Conservation (phyloP, 2,888 invertebrate species). For the Abscondita cerata region DNA sequence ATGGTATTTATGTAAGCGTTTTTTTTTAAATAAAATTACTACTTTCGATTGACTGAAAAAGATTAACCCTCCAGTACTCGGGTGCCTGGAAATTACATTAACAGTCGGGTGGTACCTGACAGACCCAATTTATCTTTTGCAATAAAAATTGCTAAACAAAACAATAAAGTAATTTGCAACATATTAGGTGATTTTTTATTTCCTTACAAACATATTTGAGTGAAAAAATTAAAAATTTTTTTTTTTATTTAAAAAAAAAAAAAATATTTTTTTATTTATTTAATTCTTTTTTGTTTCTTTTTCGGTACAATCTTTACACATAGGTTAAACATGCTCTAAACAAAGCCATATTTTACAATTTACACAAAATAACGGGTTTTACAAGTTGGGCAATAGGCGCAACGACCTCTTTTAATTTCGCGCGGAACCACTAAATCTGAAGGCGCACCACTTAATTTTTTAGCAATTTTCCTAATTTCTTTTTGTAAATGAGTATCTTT, state of each 20-base stretch:
- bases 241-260: background rate
- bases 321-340: background rate
- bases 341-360: background rate
- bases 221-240: background rate
- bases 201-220: background rate
- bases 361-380: background rate
- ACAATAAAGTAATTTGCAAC: background rate
- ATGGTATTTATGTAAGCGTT: too few species aligned
- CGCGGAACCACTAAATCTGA: background rate
- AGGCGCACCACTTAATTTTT: background rate
- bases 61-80: background rate
- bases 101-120: background rate
- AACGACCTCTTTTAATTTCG: background rate
- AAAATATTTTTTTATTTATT: background rate
- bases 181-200: background rate
- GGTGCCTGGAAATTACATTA: background rate
- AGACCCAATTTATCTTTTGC: background rate
- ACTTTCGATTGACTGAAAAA: too few species aligned
- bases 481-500: background rate
- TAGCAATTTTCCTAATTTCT: background rate
- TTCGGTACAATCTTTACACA: background rate
- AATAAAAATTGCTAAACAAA: background rate
- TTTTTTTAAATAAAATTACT: too few species aligned
- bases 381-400: background rate
- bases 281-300: background rate